phyloP scores from a whole-genome alignment of 2,797 vertebrate genomes.

The Lophius americanus region DNA sequence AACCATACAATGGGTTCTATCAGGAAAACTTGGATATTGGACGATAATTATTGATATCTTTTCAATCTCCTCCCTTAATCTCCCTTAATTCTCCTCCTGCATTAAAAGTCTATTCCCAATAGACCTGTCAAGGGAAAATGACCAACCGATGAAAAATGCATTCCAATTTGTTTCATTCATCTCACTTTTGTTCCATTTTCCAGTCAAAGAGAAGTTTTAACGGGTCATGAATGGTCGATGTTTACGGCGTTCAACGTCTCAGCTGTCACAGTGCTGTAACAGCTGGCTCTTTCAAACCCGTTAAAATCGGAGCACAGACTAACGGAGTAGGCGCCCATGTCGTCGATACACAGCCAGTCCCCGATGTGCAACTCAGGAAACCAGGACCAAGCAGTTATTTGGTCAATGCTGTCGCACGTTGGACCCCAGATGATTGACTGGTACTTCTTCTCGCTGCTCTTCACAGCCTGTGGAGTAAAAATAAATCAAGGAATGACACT shows the following conservation, averaged over 20 bases:
- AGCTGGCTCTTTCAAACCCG: conserved; percentile 6
- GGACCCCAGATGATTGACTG: conserved; percentile 80
- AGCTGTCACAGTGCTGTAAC: conserved; percentile 27
- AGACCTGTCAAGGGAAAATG: too few species aligned
- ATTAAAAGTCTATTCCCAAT: too few species aligned
- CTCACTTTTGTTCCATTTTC: too few species aligned
- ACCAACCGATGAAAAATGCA: too few species aligned
- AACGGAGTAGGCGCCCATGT: conserved; percentile 82
- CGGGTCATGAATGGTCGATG: neutral
- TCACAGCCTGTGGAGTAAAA: conserved; percentile 12
- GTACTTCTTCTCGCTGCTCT: conserved; percentile 12
- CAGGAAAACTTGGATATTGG: too few species aligned
- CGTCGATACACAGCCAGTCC: conserved; percentile 83
- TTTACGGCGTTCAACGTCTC: conserved; percentile 6
- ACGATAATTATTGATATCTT: too few species aligned
- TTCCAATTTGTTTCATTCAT: too few species aligned
- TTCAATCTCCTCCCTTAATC: too few species aligned
- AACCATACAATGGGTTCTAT: too few species aligned
- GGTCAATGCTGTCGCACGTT: conserved; percentile 42
- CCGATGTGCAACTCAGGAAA: conserved; percentile 76
- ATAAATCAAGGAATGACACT: neutral
- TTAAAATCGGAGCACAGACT: conserved; percentile 9
- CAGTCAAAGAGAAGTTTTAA: too few species aligned
- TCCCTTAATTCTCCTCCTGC: too few species aligned
- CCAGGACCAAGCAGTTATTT: conserved; percentile 59